Conservation (phyloP, 2,888 invertebrate genomes). For the Zele albiditarsus region DNA sequence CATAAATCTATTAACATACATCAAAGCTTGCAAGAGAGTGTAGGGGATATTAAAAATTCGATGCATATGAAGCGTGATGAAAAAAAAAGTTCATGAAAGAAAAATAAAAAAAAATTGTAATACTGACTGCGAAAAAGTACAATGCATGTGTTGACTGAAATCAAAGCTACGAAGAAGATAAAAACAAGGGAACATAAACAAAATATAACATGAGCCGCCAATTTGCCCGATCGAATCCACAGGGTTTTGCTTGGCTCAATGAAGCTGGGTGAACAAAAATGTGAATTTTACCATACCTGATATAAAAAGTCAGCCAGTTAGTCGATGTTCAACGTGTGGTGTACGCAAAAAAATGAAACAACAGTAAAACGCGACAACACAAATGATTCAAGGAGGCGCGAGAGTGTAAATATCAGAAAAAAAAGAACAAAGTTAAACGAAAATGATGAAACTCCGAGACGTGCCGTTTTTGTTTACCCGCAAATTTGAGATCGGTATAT, state of each 20-base stretch:
- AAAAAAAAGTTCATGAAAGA: conserved; percentile 35
- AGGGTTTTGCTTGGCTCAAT: conserved; percentile 6
- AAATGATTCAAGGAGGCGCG: conserved; percentile 36
- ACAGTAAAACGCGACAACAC: conserved; percentile 16
- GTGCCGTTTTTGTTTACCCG: conserved; percentile 34
- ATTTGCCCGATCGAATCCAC: conserved; percentile 29
- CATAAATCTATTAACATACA: conserved; percentile 38
- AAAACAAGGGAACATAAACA: conserved; percentile 23
- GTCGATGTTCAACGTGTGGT: conserved; percentile 49
- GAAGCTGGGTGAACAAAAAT: conserved; percentile 32
- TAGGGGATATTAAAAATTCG: conserved; percentile 26
- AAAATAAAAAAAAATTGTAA: conserved; percentile 53
- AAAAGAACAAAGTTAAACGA: conserved; percentile 13
- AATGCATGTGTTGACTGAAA: conserved; percentile 70
- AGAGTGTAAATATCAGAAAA: conserved; percentile 39
- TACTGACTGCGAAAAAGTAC: conserved; percentile 63
- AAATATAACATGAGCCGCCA: conserved; percentile 28
- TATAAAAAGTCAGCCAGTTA: conserved; percentile 40
- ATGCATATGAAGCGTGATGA: conserved; percentile 39
- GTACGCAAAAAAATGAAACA: conserved; percentile 34
- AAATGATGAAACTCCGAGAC: conserved; percentile 25
- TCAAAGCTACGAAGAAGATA: conserved; percentile 51
- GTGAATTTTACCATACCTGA: conserved; percentile 31
- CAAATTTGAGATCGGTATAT: conserved; percentile 24
- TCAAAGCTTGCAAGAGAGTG: conserved; percentile 47